Percentiles rank a stretch among this genome's conserved stretches.
phyloP scores from a whole-genome alignment of 2,113 vertebrate genomes.

The Tiliqua scincoides region DNA sequence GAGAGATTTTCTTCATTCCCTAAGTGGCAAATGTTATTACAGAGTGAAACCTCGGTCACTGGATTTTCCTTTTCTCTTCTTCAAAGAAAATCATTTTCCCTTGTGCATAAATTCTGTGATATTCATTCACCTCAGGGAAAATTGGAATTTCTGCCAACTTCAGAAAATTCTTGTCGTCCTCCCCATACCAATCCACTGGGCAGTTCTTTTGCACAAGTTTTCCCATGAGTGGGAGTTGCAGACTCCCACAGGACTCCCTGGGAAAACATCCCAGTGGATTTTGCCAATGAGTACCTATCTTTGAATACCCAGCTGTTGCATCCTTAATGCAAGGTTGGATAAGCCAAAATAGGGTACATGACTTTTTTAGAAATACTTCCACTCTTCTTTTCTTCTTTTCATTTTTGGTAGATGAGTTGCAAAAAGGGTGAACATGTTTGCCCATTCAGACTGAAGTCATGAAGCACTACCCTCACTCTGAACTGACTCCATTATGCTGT shows the following conservation, averaged over 20 bases:
- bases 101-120: not conserved
- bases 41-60: conserved; percentile 12
- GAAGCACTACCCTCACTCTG: not conserved
- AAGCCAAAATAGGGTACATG: not conserved
- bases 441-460: not conserved
- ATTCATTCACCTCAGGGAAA: not conserved
- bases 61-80: not conserved
- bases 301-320: not conserved
- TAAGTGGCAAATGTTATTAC: conserved; percentile 11
- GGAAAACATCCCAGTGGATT: not conserved
- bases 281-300: not conserved
- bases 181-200: not conserved
- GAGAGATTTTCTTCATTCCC: conserved; percentile 19
- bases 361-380: not conserved
- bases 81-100: not conserved
- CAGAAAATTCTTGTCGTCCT: not conserved
- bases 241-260: too few species aligned
- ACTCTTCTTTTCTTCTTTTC: not conserved
- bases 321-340: not conserved
- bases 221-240: not conserved
- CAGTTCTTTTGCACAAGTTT: not conserved
- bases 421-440: not conserved
- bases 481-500: not conserved
- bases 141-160: not conserved
- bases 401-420: not conserved